Conservation (phyloP, 1,140 invertebrate genomes). For the Trinorchestia longiramus region DNA sequence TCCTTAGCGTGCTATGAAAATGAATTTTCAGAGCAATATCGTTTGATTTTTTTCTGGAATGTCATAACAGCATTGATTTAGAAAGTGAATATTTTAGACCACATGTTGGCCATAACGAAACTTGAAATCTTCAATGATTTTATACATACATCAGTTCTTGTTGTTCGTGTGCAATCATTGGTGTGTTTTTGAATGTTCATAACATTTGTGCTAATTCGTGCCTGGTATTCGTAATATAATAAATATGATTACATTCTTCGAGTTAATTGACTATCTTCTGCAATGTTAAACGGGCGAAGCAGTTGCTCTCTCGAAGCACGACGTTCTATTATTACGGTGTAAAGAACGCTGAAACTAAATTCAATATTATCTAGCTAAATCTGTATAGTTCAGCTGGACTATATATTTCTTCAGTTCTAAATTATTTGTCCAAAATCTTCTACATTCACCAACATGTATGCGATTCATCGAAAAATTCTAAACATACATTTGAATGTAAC, state of each 20-base stretch:
- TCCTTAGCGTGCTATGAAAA: too few relatives aligned
- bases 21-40: too few relatives aligned
- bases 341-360: background rate
- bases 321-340: background rate
- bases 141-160: too few relatives aligned
- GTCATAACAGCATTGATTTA: too few relatives aligned
- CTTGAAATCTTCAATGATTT: too few relatives aligned
- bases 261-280: background rate
- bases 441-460: background rate
- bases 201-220: background rate
- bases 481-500: background rate
- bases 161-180: too few relatives aligned
- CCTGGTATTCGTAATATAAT: too few relatives aligned
- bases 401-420: background rate
- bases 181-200: background rate
- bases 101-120: too few relatives aligned
- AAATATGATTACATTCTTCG: background rate
- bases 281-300: background rate
- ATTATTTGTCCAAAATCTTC: background rate
- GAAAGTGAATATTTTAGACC: too few relatives aligned
- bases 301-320: background rate
- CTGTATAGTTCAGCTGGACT: background rate
- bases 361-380: background rate
- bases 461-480: background rate
- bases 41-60: too few relatives aligned